Conservation (phyloP, 2,113 vertebrate species). For the Phaetusa simplex region DNA sequence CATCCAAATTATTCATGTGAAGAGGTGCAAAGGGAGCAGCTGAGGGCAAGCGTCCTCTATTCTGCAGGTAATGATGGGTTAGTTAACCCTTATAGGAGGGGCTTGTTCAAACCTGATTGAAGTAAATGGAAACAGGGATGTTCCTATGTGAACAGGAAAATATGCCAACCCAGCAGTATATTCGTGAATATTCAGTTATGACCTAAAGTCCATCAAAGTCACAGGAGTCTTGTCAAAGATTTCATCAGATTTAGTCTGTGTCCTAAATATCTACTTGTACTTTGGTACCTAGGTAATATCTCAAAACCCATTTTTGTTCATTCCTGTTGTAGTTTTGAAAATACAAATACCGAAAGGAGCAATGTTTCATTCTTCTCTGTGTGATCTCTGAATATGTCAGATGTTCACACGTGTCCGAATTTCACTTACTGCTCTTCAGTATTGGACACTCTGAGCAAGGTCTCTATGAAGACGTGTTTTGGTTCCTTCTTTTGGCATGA, state of each 20-base stretch:
- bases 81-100: background rate
- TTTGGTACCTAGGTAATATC: background rate
- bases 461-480: background rate
- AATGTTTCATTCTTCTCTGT: background rate
- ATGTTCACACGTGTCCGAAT: background rate
- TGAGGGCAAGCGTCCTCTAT: background rate
- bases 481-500: background rate
- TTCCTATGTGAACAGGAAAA: background rate
- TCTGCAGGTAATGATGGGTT: background rate
- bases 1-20: background rate
- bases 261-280: background rate
- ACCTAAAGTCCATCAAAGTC: background rate
- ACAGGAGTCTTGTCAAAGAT: background rate
- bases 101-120: background rate
- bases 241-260: background rate
- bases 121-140: background rate
- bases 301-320: background rate
- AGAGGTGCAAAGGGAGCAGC: background rate
- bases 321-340: background rate
- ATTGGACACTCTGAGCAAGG: background rate
- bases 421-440: background rate
- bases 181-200: background rate
- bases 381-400: background rate
- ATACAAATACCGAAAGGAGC: background rate
- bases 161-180: background rate